Evolutionary conservation across 2,797 vertebrate genomes (phyloP), one percentile per base, ranked within the genome.

Genomic region (Phrynocephalus vlangalii): DNA sequence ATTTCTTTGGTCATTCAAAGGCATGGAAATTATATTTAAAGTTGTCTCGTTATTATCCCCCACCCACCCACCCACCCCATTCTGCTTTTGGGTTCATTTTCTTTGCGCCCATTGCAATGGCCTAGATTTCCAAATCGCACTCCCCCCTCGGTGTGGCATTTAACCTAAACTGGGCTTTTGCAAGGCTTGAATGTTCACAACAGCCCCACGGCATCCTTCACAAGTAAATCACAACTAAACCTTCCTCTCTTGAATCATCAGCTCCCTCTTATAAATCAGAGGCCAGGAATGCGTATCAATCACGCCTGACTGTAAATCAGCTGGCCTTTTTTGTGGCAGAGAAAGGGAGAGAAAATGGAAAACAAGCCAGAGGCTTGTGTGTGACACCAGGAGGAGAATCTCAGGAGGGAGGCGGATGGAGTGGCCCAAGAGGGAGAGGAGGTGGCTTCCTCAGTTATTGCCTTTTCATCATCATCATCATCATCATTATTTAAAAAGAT

Each of bases 191-290:
- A 1, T 13, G 1, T 84, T 73, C 91, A 2, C 44, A 15, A 90
- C 91, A 75, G 91, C 88, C 7, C 56, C 86, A 10, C 63, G 83
- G 91, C 15, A 88, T 95, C 94, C 94, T 94, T 95, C 93, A 95
- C 85, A 82, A 20, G 24, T 89, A 48, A 63, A 92, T 90, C 86
- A 0, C 38, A 89, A 72, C 90, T 71, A 87, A 94, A 94, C 87
- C 93, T 93, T 84, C 68, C 87, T 72, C 70, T 24, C 87, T 86
- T 91, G 93, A 96, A 95, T 87, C 38, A 84, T 88, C 88, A 8
- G 2, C 88, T 50, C 30, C 56, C 44, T 88, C 26, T 85, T 91
- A 84, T 50, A 92, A 94, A 83, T 50, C 0, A 89, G 70, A 11
- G 44, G 50, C 70, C 88, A 26, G 86, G 88, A 90, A 82, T 52